phyloP scores from a whole-genome alignment of 2,113 vertebrate species.

The Trichomycterus rosablanca region DNA sequence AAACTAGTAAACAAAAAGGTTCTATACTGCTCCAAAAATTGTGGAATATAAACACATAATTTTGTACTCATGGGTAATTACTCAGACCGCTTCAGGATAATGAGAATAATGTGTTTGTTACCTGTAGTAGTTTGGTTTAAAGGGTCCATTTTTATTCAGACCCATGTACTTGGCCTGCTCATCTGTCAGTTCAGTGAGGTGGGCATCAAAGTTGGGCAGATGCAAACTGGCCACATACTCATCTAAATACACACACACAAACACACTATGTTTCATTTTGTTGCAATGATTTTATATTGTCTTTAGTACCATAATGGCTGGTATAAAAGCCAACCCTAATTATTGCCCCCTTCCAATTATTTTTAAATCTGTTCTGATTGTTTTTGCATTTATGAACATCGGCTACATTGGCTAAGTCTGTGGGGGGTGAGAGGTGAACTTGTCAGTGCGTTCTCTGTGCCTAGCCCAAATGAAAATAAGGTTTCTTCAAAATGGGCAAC shows the following conservation, averaged over 20 bases:
- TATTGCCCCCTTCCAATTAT: no score
- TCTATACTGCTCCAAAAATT: background rate
- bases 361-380: no score
- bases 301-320: background rate
- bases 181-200: conserved; percentile 90
- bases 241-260: conserved; percentile 63
- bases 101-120: no score
- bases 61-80: background rate
- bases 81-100: background rate
- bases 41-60: conserved; percentile 5
- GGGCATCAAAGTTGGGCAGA: conserved; percentile 92
- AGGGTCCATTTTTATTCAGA: conserved; percentile 96
- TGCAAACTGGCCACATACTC: conserved; percentile 96
- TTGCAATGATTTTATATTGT: background rate
- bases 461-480: no score
- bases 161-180: conserved; percentile 97
- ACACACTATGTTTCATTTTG: background rate
- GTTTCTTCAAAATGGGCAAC: no score
- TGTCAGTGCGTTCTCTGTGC: no score
- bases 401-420: no score
- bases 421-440: no score
- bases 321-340: no score
- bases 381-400: no score
- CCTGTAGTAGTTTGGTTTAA: conserved; percentile 98
- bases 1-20: background rate